These are phyloP conservation scores for Bradysia coprophila DNA, from an alignment of 1,140 invertebrate species.

Conservation along the genomic window DNA sequence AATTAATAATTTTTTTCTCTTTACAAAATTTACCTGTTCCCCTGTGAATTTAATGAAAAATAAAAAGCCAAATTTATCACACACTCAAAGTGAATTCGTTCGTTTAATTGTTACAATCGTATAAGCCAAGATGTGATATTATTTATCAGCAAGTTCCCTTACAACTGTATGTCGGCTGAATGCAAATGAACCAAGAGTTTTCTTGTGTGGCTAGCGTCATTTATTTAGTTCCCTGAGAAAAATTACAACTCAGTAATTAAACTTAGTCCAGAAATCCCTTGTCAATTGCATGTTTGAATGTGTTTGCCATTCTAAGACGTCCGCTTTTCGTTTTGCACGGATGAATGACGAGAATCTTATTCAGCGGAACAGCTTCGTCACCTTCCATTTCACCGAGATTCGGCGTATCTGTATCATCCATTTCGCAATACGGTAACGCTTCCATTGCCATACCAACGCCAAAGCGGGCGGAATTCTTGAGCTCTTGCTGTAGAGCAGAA, in stretches of 20 bases:
- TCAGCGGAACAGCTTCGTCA: slow-evolving; percentile 27
- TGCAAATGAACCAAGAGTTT: not conserved
- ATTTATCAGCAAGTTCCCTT: not conserved
- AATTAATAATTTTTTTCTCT: too few species aligned
- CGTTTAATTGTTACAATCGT: not conserved
- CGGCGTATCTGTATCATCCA: slow-evolving; percentile 36
- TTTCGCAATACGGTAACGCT: slow-evolving; percentile 34
- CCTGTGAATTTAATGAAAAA: too few species aligned
- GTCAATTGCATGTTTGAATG: slow-evolving; percentile 41
- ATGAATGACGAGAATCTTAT: slow-evolving; percentile 28
- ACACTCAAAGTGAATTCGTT: not conserved
- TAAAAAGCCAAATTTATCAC: too few species aligned
- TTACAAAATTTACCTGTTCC: too few species aligned
- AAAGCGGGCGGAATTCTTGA: slow-evolving; percentile 37
- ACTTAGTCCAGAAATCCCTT: slow-evolving; percentile 20
- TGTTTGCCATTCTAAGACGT: slow-evolving; percentile 32
- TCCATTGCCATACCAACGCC: slow-evolving; percentile 41
- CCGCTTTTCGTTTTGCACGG: slow-evolving; percentile 31
- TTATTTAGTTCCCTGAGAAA: not conserved
- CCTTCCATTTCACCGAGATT: slow-evolving; percentile 35
- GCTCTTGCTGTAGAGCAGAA: slow-evolving; percentile 27
- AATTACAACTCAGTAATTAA: too few species aligned
- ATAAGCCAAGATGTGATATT: not conserved
- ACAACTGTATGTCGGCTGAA: not conserved
- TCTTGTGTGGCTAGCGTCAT: not conserved